phyloP scores from a whole-genome alignment of 1,140 invertebrate genomes.

The Grapholita molesta region DNA sequence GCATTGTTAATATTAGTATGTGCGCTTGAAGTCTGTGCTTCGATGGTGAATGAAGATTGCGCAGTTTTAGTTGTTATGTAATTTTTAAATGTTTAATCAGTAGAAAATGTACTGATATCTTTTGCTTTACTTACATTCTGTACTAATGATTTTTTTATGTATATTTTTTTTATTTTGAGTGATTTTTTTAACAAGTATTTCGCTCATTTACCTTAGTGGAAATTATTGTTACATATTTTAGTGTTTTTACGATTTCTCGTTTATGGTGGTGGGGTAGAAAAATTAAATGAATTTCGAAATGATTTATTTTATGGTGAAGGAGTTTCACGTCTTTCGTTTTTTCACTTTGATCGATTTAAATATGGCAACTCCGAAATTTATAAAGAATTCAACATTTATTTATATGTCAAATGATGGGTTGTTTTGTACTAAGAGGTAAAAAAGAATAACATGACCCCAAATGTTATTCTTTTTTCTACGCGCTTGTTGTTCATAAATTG shows the following conservation, averaged over 20 bases:
- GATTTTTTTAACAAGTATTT: slow-evolving; percentile 13
- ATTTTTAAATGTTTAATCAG: slow-evolving; percentile 22
- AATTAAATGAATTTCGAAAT: neutral
- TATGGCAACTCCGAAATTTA: slow-evolving; percentile 21
- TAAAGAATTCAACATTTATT: too few relatives aligned
- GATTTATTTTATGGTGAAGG: slow-evolving; percentile 20
- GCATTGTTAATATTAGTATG: neutral
- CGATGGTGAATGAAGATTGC: slow-evolving; percentile 41
- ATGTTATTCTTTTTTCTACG: too few relatives aligned
- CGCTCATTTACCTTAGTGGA: neutral
- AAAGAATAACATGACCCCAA: too few relatives aligned
- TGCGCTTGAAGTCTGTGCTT: slow-evolving; percentile 34
- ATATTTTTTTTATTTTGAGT: slow-evolving; percentile 3
- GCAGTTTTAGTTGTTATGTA: slow-evolving; percentile 38
- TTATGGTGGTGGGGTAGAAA: slow-evolving; percentile 4
- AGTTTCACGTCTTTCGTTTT: slow-evolving; percentile 6
- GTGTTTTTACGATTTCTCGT: neutral
- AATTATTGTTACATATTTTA: neutral
- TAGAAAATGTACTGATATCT: slow-evolving; percentile 15
- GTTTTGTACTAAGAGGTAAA: too few relatives aligned
- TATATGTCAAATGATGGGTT: too few relatives aligned
- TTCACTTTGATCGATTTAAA: slow-evolving; percentile 17
- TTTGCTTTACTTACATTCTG: slow-evolving; percentile 14
- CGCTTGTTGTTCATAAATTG: too few relatives aligned
- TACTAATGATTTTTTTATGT: slow-evolving; percentile 22